phyloP scores from a whole-genome alignment of 2,888 invertebrate genomes.

The Imbricaverruca yamaguchii region DNA sequence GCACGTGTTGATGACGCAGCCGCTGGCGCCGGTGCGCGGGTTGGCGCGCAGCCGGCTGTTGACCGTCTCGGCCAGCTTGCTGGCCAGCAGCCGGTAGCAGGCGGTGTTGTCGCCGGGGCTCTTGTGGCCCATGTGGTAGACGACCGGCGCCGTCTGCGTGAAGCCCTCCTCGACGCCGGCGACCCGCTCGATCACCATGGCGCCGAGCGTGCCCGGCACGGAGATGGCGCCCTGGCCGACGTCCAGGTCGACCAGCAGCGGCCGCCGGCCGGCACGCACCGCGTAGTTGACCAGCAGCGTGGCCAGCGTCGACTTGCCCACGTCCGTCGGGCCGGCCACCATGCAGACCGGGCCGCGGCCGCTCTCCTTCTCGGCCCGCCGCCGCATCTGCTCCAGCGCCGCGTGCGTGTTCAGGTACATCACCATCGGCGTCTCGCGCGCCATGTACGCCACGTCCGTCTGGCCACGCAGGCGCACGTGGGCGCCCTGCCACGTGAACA shows the following conservation, averaged over 20 bases:
- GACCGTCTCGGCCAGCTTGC: constrained; percentile 76
- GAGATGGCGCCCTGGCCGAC: constrained; percentile 90
- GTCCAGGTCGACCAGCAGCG: constrained; percentile 90
- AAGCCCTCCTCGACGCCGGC: constrained; percentile 93
- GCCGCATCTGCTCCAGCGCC: constrained; percentile 81
- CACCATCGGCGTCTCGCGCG: constrained; percentile 94
- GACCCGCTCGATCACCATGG: constrained; percentile 81
- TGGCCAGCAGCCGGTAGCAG: constrained; percentile 73
- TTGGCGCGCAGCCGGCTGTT: constrained; percentile 75
- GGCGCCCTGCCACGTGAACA: constrained; percentile 95
- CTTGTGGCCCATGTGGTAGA: constrained; percentile 89
- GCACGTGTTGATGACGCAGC: constrained; percentile 93
- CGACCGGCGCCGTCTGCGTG: constrained; percentile 82
- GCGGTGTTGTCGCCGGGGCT: constrained; percentile 65
- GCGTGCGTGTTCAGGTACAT: constrained; percentile 94
- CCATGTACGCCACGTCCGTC: constrained; percentile 87
- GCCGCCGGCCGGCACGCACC: constrained; percentile 53
- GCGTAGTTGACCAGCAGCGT: constrained; percentile 88
- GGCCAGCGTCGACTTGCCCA: constrained; percentile 90
- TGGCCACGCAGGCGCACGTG: constrained; percentile 74
- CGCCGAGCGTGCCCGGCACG: constrained; percentile 85
- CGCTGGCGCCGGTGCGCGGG: constrained; percentile 51
- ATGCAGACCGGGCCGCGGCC: constrained; percentile 72
- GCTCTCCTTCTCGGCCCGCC: constrained; percentile 55
- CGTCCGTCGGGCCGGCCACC: constrained; percentile 90